phyloP scores from a whole-genome alignment of 2,113 vertebrate species.

The Silurus glanis region DNA sequence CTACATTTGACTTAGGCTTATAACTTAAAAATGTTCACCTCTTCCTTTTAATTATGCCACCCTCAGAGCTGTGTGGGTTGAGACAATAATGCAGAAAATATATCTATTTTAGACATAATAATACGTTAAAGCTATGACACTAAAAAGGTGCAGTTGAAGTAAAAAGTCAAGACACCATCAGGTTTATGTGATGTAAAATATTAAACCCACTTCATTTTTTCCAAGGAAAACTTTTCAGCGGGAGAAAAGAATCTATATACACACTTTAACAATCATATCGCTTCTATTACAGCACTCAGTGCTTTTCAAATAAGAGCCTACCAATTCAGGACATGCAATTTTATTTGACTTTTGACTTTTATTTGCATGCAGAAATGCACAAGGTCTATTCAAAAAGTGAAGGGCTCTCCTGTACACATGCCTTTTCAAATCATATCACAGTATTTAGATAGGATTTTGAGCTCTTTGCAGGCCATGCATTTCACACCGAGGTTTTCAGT shows the following conservation, averaged over 20 bases:
- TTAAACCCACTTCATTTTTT: not conserved
- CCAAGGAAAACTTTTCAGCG: not conserved
- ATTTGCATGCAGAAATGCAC: not conserved
- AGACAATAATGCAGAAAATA: slow-evolving; percentile 8
- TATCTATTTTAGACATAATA: not conserved
- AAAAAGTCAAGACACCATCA: not conserved
- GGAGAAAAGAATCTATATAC: not conserved
- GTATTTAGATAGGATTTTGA: not conserved
- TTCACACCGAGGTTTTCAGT: no score
- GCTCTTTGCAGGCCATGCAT: not conserved
- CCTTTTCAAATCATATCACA: no score
- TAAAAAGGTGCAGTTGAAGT: not conserved
- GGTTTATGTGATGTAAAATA: not conserved
- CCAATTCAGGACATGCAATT: not conserved
- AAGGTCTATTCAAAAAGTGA: not conserved
- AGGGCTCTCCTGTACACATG: no score
- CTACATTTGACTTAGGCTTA: not conserved
- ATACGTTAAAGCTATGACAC: not conserved
- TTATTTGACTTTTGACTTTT: not conserved
- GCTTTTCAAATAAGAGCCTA: not conserved
- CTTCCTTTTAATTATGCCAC: not conserved
- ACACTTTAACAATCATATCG: not conserved
- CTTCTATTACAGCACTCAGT: not conserved
- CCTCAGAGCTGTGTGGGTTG: not conserved
- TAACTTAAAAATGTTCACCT: not conserved